Percentiles rank a stretch among this genome's conserved stretches.
Conservation (phyloP, 2,113 vertebrate species). For the Ahaetulla prasina region DNA sequence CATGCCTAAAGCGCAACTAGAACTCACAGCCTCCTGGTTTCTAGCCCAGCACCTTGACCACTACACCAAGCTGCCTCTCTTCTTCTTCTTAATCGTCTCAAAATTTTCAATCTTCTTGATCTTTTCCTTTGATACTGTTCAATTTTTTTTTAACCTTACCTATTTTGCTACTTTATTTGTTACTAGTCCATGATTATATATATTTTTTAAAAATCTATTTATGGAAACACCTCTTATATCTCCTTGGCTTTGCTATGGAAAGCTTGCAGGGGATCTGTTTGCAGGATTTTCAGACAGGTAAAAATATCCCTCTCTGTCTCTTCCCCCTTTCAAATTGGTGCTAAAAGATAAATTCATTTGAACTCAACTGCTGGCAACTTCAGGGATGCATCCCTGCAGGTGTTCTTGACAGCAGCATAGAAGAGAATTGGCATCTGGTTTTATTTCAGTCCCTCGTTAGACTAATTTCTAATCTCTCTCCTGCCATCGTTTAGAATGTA, state of each 20-base stretch:
- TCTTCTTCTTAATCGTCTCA: background rate
- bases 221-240: background rate
- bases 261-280: background rate
- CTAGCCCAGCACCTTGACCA: background rate
- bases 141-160: background rate
- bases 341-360: background rate
- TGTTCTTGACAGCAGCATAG: background rate
- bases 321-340: background rate
- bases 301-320: background rate
- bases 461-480: background rate
- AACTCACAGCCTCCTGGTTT: background rate
- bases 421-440: background rate
- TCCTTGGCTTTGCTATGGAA: background rate
- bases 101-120: background rate
- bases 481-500: background rate
- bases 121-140: background rate
- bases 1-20: background rate
- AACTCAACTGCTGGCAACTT: background rate
- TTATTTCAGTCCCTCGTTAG: background rate
- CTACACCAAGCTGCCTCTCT: background rate
- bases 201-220: background rate
- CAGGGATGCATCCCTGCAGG: background rate
- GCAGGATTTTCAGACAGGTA: background rate
- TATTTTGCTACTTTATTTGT: background rate
- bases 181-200: background rate